Percentiles rank a stretch among this genome's conserved stretches.
These are phyloP conservation scores for Protosalanx chinensis DNA, from an alignment of 2,797 vertebrate species.

Conservation along the genomic window DNA sequence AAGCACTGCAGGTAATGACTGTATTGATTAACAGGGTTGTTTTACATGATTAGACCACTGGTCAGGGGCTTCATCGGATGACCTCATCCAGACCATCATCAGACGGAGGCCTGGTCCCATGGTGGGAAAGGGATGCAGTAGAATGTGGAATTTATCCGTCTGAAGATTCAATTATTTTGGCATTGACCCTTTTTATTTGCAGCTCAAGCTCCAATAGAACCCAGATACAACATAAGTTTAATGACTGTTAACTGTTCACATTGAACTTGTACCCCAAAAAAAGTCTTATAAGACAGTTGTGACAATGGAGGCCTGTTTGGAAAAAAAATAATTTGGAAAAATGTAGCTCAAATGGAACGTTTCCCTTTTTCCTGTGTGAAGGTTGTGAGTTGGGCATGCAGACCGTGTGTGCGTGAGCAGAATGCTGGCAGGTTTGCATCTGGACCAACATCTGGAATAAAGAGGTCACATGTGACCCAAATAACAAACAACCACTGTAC, in stretches of 20 bases:
- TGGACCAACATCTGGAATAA: slow-evolving; percentile 70
- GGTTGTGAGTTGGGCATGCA: slow-evolving; percentile 55
- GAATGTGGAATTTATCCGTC: not conserved
- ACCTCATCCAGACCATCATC: slow-evolving; percentile 34
- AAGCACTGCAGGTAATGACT: slow-evolving; percentile 71
- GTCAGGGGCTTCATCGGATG: slow-evolving; percentile 31
- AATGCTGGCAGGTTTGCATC: slow-evolving; percentile 60
- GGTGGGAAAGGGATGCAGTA: not conserved
- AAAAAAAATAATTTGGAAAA: too few relatives aligned
- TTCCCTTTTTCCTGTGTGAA: not conserved
- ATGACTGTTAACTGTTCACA: too few relatives aligned
- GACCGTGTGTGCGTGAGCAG: slow-evolving; percentile 47
- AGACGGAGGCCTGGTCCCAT: not conserved
- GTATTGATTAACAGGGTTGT: slow-evolving; percentile 75
- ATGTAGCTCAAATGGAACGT: too few relatives aligned
- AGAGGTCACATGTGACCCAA: slow-evolving; percentile 61
- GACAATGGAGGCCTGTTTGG: too few relatives aligned
- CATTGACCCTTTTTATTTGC: not conserved
- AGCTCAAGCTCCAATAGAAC: too few relatives aligned
- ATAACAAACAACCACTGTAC: slow-evolving; percentile 39
- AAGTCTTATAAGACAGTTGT: too few relatives aligned
- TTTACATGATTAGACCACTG: slow-evolving; percentile 65
- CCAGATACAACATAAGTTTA: too few relatives aligned
- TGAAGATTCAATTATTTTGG: not conserved
- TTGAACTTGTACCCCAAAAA: too few relatives aligned